Base-by-base conservation (phyloP, 2,888 invertebrate species). In the Xestoiulus laeticollis region DNA sequence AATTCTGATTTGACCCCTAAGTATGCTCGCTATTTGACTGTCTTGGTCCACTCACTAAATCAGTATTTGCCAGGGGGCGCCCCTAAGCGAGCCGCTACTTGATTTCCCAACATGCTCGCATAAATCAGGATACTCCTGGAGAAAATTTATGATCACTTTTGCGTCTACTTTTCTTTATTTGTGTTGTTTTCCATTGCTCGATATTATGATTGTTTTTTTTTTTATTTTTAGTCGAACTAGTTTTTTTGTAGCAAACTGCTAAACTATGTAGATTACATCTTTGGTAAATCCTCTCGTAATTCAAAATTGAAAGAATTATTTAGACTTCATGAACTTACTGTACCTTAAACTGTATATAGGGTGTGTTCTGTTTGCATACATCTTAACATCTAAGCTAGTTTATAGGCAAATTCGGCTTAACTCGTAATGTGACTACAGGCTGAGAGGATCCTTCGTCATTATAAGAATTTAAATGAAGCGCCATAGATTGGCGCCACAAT, bases 11-110 rank as follows among this genome's bases (percentile, higher is more conserved):
- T 78, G 78, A 78, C 78, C 78, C 78, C 30, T 78, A 30, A 30
- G 22, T 26, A 26, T 14, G 68, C 68, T 68, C n/a, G 68, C 68
- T 26, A 68, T 68, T 26, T 8, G 68, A 68, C 68, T 68, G 78
- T 78, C 78, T 78, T 78, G 78, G 78, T 78, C 8, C 14, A 30
- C 26, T 10, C 78, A 78, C 78, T 78, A 78, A 78, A 78, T 78
- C 78, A 78, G 78, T 30, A 26, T 78, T 78, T 78, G 78, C 78
- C 78, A 78, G 78, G 78, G 78, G 78, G 78, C 78, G 78, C 78
- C 26, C 78, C 78, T 22, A 78, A 12, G 30, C 30, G 30, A 14
- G 78, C 78, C 10, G 78, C 78, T 78, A 78, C 78, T 78, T 78
- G 78, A 8, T 78, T 26, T 30, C 78, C 78, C 30, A 78, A 30